A percentile compares a stretch with the other conserved stretches of the same genome.
These are phyloP conservation scores for Campylomormyrus numenius DNA, from an alignment of 2,113 vertebrate species.

Conservation along the genomic window DNA sequence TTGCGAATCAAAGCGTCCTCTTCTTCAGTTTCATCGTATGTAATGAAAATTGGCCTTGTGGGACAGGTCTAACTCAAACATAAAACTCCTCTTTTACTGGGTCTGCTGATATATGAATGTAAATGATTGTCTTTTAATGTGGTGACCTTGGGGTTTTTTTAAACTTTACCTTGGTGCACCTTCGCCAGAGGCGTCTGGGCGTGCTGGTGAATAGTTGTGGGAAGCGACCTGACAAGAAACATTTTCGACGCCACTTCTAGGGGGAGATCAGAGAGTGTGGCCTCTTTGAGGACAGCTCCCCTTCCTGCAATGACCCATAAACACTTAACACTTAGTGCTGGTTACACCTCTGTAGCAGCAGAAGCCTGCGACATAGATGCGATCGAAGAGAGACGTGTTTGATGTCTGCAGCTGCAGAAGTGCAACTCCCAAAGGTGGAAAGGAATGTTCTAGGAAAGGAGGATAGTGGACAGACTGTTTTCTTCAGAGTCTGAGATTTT, in stretches of 20 bases:
- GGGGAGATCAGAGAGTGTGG: background rate
- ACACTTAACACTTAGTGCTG: background rate
- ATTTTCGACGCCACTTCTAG: background rate
- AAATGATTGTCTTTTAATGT: slow-evolving; percentile 46
- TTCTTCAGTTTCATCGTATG: slow-evolving; percentile 31
- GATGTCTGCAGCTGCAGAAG: background rate
- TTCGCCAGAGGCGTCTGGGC: background rate
- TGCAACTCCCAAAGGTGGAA: background rate
- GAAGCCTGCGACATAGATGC: background rate
- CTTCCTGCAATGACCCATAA: background rate
- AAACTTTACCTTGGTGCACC: background rate
- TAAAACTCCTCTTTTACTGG: slow-evolving; percentile 27
- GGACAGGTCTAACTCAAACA: slow-evolving; percentile 45
- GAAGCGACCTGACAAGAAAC: background rate
- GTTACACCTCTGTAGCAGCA: background rate
- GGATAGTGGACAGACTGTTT: background rate
- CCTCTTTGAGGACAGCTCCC: background rate
- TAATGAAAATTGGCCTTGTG: slow-evolving; percentile 46
- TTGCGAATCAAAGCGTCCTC: slow-evolving; percentile 25
- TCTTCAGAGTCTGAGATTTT: background rate
- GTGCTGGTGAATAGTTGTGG: background rate
- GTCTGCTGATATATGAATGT: slow-evolving; percentile 50
- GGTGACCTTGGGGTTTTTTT: slow-evolving; percentile 42
- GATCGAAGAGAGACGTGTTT: background rate
- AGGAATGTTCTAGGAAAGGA: background rate